Percentiles rank a stretch among this genome's conserved stretches.
Conservation (phyloP, 1,140 invertebrate species). For the Drosophila sulfurigaster region DNA sequence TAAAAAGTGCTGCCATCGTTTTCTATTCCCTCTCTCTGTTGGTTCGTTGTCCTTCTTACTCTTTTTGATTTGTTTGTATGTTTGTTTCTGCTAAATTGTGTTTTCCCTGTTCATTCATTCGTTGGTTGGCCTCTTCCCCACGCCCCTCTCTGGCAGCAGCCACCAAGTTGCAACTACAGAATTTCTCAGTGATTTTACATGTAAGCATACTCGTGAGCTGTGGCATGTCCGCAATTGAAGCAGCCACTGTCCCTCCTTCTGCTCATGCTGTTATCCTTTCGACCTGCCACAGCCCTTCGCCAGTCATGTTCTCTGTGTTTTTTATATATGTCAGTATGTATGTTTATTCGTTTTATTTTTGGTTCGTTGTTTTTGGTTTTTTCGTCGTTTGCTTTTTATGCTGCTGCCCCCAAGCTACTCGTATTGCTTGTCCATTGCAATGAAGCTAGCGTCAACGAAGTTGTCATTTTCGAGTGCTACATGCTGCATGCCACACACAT, state of each 20-base stretch:
- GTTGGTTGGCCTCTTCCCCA: slow-evolving; percentile 50
- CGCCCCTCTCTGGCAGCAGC: neutral
- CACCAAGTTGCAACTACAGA: slow-evolving; percentile 47
- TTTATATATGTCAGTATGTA: slow-evolving; percentile 1
- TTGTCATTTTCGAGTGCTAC: slow-evolving; percentile 78
- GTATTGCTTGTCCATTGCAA: slow-evolving; percentile 52
- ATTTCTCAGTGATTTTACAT: slow-evolving; percentile 82
- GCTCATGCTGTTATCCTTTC: neutral
- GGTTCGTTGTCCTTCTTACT: slow-evolving; percentile 19
- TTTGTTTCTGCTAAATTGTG: slow-evolving; percentile 82
- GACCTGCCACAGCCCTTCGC: slow-evolving; percentile 13
- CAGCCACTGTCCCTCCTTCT: slow-evolving; percentile 41
- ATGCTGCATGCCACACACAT: slow-evolving; percentile 35
- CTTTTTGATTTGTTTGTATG: slow-evolving; percentile 71
- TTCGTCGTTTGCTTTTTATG: slow-evolving; percentile 9
- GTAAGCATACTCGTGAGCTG: slow-evolving; percentile 81
- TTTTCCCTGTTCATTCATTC: slow-evolving; percentile 83
- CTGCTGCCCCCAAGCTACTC: slow-evolving; percentile 23
- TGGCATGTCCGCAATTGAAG: slow-evolving; percentile 80
- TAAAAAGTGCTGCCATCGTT: slow-evolving; percentile 74
- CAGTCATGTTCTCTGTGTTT: slow-evolving; percentile 19
- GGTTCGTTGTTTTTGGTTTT: slow-evolving; percentile 13
- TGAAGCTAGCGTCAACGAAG: slow-evolving; percentile 74
- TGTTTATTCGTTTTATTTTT: slow-evolving; percentile 28
- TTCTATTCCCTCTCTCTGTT: slow-evolving; percentile 51